Evolutionary conservation across 2,113 vertebrate genomes (phyloP), one percentile per base, ranked within the genome.

Genomic region (Gopherus flavomarginatus): DNA sequence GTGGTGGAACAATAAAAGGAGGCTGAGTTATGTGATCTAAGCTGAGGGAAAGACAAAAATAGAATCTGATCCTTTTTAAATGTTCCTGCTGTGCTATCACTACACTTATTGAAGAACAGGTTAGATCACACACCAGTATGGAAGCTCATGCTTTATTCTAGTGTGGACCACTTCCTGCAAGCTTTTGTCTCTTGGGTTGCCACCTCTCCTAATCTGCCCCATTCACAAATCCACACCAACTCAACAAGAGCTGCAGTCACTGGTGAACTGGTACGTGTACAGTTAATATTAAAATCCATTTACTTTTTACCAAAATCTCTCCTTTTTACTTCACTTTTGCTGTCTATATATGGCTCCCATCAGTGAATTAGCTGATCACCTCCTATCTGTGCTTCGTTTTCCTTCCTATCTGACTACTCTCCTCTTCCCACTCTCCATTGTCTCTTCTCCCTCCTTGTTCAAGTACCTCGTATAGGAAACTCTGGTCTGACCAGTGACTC

Each of bases 1-100:
- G 31, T 80, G 49, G 7, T 0, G 1, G 44, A 72, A 72, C 9
- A 27, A 38, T 79, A 78, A 86, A 38, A 85, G 95, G 88, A 94
- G 19, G 53, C 72, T 62, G 14, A 5, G 6, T 91, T 84, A 77
- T 26, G 21, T 26, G 91, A 12, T 44, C 83, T n/a, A 17, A 72
- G 65, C 65, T 79, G 31, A 10, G 62, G 89, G 14, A 13, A 57
- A 88, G 88, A 57, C 62, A 49, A 44, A 92, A 79, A 9, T 6
- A 53, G 53, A 85, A 81, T 83, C 24, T 1, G 0, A 3, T 86
- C 12, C 59, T 62, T 69, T 75, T 12, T 75, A 65, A 21, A 88
- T 2, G 5, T 50, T 16, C 44, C 44, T 93, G 62, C 56, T 1
- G 0, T 78, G n/a, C 79, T 92, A n/a, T 72, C 31, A 0, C 86